Evolutionary conservation across 2,888 invertebrate genomes (phyloP).

Genomic region (Cantharis flavilabris): DNA sequence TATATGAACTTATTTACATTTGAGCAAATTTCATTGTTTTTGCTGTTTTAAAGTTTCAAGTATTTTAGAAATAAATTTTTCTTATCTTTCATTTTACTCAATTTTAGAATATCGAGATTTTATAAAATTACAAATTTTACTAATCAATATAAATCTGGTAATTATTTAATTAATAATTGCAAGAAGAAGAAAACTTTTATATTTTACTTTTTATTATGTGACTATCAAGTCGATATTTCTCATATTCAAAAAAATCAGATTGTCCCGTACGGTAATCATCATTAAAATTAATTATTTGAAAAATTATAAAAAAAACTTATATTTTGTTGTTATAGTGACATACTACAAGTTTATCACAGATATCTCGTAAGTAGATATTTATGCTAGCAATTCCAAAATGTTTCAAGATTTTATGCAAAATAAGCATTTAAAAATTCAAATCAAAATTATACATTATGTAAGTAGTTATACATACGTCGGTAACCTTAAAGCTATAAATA

Average conservation of each 20-base stretch:
- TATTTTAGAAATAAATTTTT: not conserved
- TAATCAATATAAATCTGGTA: not conserved
- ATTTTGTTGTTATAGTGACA: slow-evolving; percentile 13
- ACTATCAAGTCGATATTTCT: not conserved
- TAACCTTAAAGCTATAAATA: not conserved
- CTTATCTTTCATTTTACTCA: not conserved
- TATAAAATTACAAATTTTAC: not conserved
- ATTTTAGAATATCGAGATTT: not conserved
- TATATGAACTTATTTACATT: not conserved
- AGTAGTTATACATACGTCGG: not conserved
- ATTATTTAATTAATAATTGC: not conserved
- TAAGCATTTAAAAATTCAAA: not conserved
- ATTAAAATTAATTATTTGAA: not conserved
- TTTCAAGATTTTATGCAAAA: not conserved
- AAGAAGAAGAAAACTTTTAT: not conserved
- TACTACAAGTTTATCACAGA: slow-evolving; percentile 26
- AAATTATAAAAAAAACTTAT: not conserved
- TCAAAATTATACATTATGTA: not conserved
- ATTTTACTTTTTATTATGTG: not conserved
- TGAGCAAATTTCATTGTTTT: not conserved
- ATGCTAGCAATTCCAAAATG: not conserved
- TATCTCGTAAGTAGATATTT: slow-evolving; percentile 10
- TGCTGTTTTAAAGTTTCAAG: not conserved
- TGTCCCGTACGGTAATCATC: not conserved
- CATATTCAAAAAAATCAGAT: not conserved